phyloP scores from a whole-genome alignment of 2,888 invertebrate genomes.

The Alentia gelatinosa region DNA sequence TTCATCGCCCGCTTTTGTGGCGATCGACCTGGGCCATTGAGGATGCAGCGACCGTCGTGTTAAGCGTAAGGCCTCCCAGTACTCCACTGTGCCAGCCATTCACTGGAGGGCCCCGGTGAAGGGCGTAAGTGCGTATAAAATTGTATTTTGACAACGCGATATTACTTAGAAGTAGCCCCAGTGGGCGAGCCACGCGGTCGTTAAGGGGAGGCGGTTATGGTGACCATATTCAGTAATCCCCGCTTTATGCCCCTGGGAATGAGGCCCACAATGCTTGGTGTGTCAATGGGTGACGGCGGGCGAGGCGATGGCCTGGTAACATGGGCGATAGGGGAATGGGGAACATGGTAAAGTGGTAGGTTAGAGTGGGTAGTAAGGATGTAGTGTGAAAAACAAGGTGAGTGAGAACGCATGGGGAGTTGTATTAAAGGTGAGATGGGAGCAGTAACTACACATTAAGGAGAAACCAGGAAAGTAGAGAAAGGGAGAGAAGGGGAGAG shows the following conservation, averaged over 20 bases:
- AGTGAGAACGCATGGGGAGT: no score
- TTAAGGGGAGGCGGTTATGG: not conserved
- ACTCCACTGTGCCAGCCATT: not conserved
- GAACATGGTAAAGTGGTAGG: no score
- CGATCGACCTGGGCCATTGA: not conserved
- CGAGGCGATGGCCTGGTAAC: no score
- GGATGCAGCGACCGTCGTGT: not conserved
- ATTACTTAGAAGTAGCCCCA: not conserved
- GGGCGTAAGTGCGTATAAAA: not conserved
- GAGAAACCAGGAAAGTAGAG: no score
- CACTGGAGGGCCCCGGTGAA: not conserved
- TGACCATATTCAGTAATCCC: not conserved
- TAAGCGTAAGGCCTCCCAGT: not conserved
- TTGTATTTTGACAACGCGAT: conserved; percentile 3
- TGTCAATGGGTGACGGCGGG: not conserved
- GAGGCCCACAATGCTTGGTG: not conserved
- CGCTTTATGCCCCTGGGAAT: not conserved
- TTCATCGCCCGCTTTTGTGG: not conserved
- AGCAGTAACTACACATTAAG: no score
- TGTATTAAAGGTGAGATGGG: no score
- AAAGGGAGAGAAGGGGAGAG: no score
- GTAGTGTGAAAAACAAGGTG: no score
- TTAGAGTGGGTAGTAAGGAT: no score
- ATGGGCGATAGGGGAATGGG: no score
- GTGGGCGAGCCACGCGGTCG: not conserved